phyloP scores from a whole-genome alignment of 2,888 invertebrate species.

The Rhamnusium bicolor region DNA sequence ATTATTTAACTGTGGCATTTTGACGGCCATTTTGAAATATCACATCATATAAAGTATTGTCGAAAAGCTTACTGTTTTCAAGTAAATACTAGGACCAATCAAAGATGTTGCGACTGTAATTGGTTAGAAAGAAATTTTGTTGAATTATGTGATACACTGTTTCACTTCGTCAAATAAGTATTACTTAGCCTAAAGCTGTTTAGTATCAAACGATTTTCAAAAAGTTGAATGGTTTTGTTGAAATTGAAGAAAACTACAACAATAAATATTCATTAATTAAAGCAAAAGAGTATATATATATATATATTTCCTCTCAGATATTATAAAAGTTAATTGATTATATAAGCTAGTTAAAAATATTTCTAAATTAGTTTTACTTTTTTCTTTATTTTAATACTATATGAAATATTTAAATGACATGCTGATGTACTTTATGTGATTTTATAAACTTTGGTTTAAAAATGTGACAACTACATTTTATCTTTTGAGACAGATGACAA shows the following conservation, averaged over 20 bases:
- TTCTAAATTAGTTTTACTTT: conserved; percentile 37
- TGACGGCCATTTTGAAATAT: too few relatives aligned
- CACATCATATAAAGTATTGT: too few relatives aligned
- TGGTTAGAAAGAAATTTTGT: too few relatives aligned
- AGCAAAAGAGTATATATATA: too few relatives aligned
- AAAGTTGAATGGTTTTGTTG: background rate
- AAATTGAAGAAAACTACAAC: background rate
- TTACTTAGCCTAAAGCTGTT: too few relatives aligned
- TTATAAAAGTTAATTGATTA: conserved; percentile 13
- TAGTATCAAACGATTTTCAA: background rate
- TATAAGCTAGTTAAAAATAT: conserved; percentile 25
- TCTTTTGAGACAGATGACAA: conserved; percentile 48
- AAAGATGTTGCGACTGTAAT: too few relatives aligned
- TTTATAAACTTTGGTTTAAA: conserved; percentile 41
- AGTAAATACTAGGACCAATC: too few relatives aligned
- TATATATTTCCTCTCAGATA: background rate
- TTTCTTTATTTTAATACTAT: conserved; percentile 32
- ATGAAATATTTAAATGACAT: conserved; percentile 36
- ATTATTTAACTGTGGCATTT: too few relatives aligned
- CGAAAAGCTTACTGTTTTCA: too few relatives aligned
- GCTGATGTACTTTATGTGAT: conserved; percentile 35
- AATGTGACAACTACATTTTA: conserved; percentile 53
- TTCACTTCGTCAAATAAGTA: too few relatives aligned
- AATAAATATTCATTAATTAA: background rate
- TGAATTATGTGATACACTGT: too few relatives aligned